Evolutionary conservation across 2,888 invertebrate species (phyloP).

Genomic region (Rhogogaster chlorosoma): DNA sequence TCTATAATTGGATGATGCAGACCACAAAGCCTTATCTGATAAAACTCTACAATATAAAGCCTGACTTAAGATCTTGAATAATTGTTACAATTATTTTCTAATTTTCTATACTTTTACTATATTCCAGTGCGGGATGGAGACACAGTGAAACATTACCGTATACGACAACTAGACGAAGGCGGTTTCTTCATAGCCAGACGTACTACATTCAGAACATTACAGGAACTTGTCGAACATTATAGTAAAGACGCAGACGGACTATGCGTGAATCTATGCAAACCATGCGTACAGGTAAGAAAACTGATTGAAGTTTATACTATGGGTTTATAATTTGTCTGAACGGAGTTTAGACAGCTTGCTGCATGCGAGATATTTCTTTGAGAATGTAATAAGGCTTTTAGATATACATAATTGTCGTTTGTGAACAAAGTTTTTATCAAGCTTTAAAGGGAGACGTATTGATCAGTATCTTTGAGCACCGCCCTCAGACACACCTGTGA

Average conservation of each 20-base stretch:
- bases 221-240: conserved; percentile 98
- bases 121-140: conserved; percentile 97
- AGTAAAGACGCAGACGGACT: conserved; percentile 98
- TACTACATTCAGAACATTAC: conserved; percentile 97
- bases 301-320: conserved; percentile 52
- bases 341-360: conserved; percentile 74
- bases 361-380: conserved; percentile 66
- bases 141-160: conserved; percentile 99
- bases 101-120: background rate
- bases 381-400: conserved; percentile 44
- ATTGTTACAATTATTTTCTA: background rate
- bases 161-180: conserved; percentile 98
- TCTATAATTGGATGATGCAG: background rate
- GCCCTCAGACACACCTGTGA: conserved; percentile 8
- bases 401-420: conserved; percentile 39
- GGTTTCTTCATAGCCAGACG: conserved; percentile 99
- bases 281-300: conserved; percentile 91
- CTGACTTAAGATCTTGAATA: background rate
- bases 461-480: conserved; percentile 11
- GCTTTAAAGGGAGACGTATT: conserved; percentile 29
- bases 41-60: background rate
- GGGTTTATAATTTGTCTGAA: conserved; percentile 63
- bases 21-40: background rate
- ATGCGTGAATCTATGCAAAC: conserved; percentile 97
- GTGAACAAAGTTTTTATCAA: background rate